Base-by-base conservation (phyloP, 1,140 invertebrate species). In the Musca vetustissima region DNA sequence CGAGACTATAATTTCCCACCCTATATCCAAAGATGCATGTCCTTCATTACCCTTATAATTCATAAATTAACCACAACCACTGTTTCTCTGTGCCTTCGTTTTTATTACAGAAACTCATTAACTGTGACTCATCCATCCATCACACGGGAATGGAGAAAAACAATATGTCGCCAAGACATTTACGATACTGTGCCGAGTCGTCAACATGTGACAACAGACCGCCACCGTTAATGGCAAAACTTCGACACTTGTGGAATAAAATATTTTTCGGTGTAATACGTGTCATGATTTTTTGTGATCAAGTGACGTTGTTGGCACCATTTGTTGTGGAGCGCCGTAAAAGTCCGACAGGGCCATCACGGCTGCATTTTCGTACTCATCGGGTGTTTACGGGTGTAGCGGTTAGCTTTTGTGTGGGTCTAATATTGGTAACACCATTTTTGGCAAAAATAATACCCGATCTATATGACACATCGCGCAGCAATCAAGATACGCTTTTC, bases 261-360 rank as follows among this genome's bases (percentile, higher is more conserved):
- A 59, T 59, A 59, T 59, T 59, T 59, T 59, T 59, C 28, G 55
- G n/a, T 8, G 17, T 59, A 24, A 59, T 59, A 59, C 55, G 55
- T 28, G 55, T 59, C 14, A 59, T 59, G 25, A 28, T 59, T n/a
- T 24, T 28, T 15, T 17, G 15, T n/a, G 28, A 32, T 17, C 55
- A 59, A 17, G 14, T n/a, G 11, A 59, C 28, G n/a, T 1, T 59
- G 28, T 28, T 28, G 25, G 24, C 24, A 7, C 55, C 55, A 25
- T 59, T 59, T 59, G n/a, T 28, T 7, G 11, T 43, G 6, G 36
- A 43, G 13, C 36, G 36, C 4, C 6, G 13, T 2, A 43, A 43
- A 13, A 43, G 36, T 13, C 11, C 36, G 11, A 8, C 36, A 13
- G 36, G 36, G 4, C 13, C 36, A 11, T 9, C 36, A 13, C 36